phyloP scores from a whole-genome alignment of 2,113 vertebrate genomes.

The Lota lota region DNA sequence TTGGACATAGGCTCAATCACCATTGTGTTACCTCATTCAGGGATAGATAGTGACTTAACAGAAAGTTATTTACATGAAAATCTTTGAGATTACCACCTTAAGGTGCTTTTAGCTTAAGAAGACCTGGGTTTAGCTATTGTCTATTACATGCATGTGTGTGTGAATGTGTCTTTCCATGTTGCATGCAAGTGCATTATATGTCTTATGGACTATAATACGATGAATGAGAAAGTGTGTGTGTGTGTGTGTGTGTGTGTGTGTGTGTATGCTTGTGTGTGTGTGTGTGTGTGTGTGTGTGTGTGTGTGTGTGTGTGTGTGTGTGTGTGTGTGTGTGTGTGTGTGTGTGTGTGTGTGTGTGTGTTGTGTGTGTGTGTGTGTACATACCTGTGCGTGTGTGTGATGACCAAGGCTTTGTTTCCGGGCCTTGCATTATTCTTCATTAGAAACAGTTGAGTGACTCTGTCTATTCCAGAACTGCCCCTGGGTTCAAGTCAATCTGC shows the following conservation, averaged over 20 bases:
- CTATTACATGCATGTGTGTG: background rate
- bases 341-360: conserved; percentile 8
- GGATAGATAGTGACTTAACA: too few species aligned
- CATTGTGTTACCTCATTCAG: too few species aligned
- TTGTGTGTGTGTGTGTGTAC: background rate
- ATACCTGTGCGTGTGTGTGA: background rate
- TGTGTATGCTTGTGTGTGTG: background rate
- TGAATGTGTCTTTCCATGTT: background rate
- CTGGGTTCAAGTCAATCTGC: conserved; percentile 60
- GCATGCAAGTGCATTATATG: background rate
- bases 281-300: background rate
- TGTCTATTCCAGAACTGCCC: conserved; percentile 61
- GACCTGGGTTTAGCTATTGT: too few species aligned
- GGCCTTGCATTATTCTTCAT: conserved; percentile 67
- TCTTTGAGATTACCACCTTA: too few species aligned
- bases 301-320: background rate
- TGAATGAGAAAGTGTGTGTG: too few species aligned
- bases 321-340: conserved; percentile 1
- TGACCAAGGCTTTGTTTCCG: conserved; percentile 45
- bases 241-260: conserved; percentile 12
- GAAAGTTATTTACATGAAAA: too few species aligned
- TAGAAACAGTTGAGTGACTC: conserved; percentile 69
- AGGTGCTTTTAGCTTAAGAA: too few species aligned
- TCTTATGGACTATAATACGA: too few species aligned
- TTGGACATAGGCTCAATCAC: too few species aligned